Evolutionary conservation across 2,888 invertebrate species (phyloP).

Genomic region (Eupithecia dodoneata): DNA sequence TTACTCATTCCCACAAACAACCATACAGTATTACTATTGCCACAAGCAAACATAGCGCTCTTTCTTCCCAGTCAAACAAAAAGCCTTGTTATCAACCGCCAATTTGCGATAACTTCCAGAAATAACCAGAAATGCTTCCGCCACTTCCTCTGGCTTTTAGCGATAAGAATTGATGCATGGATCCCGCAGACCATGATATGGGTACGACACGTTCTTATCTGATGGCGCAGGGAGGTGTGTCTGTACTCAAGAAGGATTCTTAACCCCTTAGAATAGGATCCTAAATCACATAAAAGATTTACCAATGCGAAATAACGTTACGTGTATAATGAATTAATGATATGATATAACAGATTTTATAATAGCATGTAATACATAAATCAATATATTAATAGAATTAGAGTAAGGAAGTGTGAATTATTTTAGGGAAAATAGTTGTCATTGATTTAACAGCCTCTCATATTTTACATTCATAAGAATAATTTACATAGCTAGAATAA

Average conservation of each 20-base stretch:
- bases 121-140: background rate
- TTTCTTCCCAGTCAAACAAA: conserved; percentile 1
- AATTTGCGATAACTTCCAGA: conserved; percentile 6
- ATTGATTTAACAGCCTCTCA: background rate
- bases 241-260: background rate
- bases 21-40: background rate
- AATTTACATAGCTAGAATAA: no score
- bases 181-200: conserved; percentile 12
- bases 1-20: no score
- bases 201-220: conserved; percentile 5
- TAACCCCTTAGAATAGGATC: background rate
- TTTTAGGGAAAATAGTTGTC: background rate
- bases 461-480: no score
- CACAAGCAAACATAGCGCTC: background rate
- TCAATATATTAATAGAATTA: background rate
- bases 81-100: background rate
- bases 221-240: background rate
- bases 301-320: background rate
- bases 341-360: no score
- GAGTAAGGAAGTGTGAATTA: background rate
- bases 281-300: background rate
- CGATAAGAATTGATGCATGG: background rate
- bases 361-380: background rate
- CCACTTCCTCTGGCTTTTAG: background rate
- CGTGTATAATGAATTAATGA: no score